Conservation (phyloP, 2,888 invertebrate species). For the Coleophora flavipennella region DNA sequence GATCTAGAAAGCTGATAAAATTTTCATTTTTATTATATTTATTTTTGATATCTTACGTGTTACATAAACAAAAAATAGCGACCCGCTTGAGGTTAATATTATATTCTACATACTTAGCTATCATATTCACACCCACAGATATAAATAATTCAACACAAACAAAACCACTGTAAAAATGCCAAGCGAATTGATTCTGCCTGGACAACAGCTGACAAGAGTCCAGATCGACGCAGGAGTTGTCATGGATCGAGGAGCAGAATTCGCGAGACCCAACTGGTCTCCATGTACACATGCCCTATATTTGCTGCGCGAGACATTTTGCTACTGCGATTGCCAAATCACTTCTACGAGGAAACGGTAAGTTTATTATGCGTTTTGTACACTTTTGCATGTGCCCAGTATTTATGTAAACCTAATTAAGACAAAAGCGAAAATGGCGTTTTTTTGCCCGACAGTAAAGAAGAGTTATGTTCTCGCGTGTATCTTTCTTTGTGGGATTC, state of each 20-base stretch:
- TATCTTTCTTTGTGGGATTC: too few relatives aligned
- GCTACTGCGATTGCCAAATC: constrained; percentile 32
- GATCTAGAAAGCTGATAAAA: too few relatives aligned
- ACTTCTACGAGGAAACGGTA: constrained; percentile 21
- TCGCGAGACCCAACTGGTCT: background rate
- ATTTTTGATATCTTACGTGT: too few relatives aligned
- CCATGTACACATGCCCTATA: background rate
- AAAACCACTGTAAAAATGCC: constrained; percentile 17
- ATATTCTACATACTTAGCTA: background rate
- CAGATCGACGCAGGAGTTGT: too few relatives aligned
- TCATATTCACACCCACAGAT: background rate
- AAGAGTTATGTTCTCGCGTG: too few relatives aligned
- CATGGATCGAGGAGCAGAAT: background rate
- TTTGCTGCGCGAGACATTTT: constrained; percentile 28
- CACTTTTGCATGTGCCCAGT: background rate
- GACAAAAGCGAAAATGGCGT: too few relatives aligned
- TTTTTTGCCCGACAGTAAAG: too few relatives aligned
- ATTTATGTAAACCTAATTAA: too few relatives aligned
- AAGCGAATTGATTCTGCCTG: constrained; percentile 19
- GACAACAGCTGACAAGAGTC: background rate
- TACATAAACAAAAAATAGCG: too few relatives aligned
- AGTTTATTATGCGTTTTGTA: constrained; percentile 21
- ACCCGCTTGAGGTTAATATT: too few relatives aligned
- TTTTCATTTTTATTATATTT: too few relatives aligned
- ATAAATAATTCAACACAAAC: background rate